phyloP scores from a whole-genome alignment of 2,888 invertebrate species.

The Amblyjoppa proteus region DNA sequence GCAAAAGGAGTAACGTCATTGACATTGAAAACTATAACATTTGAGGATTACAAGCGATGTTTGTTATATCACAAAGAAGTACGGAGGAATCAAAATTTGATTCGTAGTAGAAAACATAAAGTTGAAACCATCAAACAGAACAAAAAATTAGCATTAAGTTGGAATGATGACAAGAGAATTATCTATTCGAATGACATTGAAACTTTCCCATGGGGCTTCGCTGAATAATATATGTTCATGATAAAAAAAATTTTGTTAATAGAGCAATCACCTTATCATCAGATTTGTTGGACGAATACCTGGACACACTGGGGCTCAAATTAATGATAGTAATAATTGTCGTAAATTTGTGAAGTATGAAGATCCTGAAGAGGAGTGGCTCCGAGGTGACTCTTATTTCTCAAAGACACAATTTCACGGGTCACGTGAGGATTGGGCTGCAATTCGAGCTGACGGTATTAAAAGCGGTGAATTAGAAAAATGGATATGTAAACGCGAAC shows the following conservation, averaged over 20 bases:
- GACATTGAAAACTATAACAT: neutral
- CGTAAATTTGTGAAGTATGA: slow-evolving; percentile 2
- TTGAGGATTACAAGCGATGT: too few species aligned
- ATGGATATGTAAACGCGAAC: slow-evolving; percentile 1
- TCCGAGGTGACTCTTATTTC: neutral
- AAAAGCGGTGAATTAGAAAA: slow-evolving; percentile 14
- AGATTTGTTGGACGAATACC: neutral
- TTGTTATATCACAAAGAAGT: too few species aligned
- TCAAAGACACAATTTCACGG: neutral
- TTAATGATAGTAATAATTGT: neutral
- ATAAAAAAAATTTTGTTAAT: neutral
- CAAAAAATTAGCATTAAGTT: too few species aligned
- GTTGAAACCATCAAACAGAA: too few species aligned
- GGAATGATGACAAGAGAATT: too few species aligned
- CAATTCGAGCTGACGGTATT: neutral
- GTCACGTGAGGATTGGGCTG: neutral
- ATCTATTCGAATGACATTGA: too few species aligned
- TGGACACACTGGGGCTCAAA: neutral
- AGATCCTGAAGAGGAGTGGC: neutral
- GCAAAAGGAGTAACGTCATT: slow-evolving; percentile 6
- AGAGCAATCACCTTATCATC: neutral
- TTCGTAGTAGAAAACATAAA: too few species aligned
- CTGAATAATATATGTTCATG: too few species aligned
- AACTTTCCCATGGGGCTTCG: too few species aligned
- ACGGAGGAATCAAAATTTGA: too few species aligned